Conservation (phyloP, 2,888 invertebrate species). For the Hofmannophila pseudospretella region DNA sequence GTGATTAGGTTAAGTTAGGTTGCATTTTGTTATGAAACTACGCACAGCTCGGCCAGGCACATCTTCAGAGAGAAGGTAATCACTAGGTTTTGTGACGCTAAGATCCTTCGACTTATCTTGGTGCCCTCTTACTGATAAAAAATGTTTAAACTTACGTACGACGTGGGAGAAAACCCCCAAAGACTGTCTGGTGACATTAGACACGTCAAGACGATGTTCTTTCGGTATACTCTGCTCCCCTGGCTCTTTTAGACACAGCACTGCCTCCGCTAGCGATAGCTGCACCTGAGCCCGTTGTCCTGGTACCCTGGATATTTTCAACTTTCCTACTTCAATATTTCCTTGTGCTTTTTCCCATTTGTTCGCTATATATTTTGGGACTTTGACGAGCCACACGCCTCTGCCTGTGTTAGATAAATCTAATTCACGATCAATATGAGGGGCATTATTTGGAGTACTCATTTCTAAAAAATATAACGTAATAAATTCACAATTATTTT, state of each 20-base stretch:
- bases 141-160: slow-evolving; percentile 81
- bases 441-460: slow-evolving; percentile 34
- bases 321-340: slow-evolving; percentile 94
- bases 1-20: too few relatives aligned
- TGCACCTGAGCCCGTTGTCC: slow-evolving; percentile 93
- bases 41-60: too few relatives aligned
- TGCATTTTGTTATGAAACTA: too few relatives aligned
- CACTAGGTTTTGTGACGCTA: too few relatives aligned
- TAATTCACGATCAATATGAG: slow-evolving; percentile 86
- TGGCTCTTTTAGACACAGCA: slow-evolving; percentile 86
- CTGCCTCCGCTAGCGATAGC: slow-evolving; percentile 88
- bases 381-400: slow-evolving; percentile 98
- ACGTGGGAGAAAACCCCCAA: slow-evolving; percentile 95
- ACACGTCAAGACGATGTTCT: slow-evolving; percentile 94
- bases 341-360: slow-evolving; percentile 96
- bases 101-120: too few relatives aligned
- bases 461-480: slow-evolving; percentile 20
- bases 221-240: slow-evolving; percentile 91
- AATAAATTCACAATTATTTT: too few relatives aligned
- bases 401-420: slow-evolving; percentile 93
- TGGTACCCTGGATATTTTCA: slow-evolving; percentile 89
- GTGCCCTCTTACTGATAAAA: too few relatives aligned
- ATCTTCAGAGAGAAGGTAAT: too few relatives aligned
- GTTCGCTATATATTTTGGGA: slow-evolving; percentile 96
- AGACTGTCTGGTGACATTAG: slow-evolving; percentile 93